Evolutionary conservation across 2,888 invertebrate genomes (phyloP).

Genomic region (Brachyptera putata): DNA sequence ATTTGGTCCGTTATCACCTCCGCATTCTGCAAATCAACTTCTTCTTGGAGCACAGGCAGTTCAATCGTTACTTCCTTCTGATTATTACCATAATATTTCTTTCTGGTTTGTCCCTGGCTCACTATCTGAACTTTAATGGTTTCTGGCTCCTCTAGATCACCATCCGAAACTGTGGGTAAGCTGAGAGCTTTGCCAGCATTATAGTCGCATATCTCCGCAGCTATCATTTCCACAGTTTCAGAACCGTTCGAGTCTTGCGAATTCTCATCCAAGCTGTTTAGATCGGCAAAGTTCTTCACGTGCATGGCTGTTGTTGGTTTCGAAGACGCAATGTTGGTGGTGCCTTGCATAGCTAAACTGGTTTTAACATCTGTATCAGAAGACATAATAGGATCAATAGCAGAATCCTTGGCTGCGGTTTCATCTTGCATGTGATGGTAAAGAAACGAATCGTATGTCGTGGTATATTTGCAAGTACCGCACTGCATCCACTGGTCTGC

Average conservation of each 20-base stretch:
- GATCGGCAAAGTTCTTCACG: neutral
- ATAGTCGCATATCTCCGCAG: constrained; percentile 34
- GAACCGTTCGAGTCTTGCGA: constrained; percentile 22
- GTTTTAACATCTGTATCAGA: neutral
- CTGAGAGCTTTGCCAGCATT: neutral
- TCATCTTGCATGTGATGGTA: constrained; percentile 39
- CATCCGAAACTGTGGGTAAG: neutral
- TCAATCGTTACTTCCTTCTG: constrained; percentile 12
- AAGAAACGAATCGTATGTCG: constrained; percentile 41
- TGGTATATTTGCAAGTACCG: constrained; percentile 44
- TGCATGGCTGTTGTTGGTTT: neutral
- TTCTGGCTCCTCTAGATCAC: neutral
- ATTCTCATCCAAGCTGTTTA: neutral
- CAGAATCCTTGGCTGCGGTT: neutral
- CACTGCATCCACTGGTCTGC: constrained; percentile 42
- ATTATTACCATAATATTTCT: neutral
- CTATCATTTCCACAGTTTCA: constrained; percentile 37
- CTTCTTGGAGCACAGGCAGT: neutral
- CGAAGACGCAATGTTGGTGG: neutral
- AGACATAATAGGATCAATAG: neutral
- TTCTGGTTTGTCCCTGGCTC: neutral
- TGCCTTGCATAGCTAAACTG: constrained; percentile 37
- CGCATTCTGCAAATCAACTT: constrained; percentile 2
- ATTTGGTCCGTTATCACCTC: neutral
- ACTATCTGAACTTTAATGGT: constrained; percentile 10